A percentile compares a stretch with the other conserved stretches of the same genome.
Conservation (phyloP, 2,888 invertebrate genomes). For the Galeopsomyia nigrocyanea region DNA sequence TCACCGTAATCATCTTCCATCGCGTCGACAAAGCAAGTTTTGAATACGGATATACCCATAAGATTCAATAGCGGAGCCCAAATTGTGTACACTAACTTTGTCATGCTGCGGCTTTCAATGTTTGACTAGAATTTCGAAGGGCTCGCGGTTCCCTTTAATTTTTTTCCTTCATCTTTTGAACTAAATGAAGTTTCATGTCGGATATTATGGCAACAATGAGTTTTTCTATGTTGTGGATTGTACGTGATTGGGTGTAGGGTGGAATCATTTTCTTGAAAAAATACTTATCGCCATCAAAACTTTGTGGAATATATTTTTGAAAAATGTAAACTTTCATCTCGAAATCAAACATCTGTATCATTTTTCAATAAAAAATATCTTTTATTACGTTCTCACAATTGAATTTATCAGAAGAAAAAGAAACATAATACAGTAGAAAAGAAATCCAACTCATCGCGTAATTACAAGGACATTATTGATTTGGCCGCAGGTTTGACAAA, state of each 20-base stretch:
- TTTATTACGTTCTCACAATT: constrained; percentile 1
- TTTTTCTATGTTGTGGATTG: no score
- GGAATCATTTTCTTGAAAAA: no score
- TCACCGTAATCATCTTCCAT: constrained; percentile 59
- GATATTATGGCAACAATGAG: no score
- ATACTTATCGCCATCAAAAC: no score
- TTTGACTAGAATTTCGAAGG: neutral
- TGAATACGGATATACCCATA: constrained; percentile 55
- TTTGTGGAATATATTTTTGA: no score
- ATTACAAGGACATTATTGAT: no score
- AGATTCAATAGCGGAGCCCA: constrained; percentile 56
- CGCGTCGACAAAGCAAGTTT: constrained; percentile 57
- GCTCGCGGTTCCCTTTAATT: neutral
- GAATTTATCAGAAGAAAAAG: no score
- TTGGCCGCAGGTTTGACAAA: no score
- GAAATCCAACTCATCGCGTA: no score
- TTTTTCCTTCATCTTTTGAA: neutral
- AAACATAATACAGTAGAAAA: no score
- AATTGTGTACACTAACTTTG: constrained; percentile 57
- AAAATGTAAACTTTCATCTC: neutral
- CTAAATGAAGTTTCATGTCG: neutral
- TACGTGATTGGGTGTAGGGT: no score
- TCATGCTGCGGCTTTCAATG: constrained; percentile 50
- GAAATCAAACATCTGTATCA: neutral
- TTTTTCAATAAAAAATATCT: neutral